These are phyloP conservation scores for Scarus forsteni DNA, from an alignment of 2,797 vertebrate genomes.

Conservation along the genomic window DNA sequence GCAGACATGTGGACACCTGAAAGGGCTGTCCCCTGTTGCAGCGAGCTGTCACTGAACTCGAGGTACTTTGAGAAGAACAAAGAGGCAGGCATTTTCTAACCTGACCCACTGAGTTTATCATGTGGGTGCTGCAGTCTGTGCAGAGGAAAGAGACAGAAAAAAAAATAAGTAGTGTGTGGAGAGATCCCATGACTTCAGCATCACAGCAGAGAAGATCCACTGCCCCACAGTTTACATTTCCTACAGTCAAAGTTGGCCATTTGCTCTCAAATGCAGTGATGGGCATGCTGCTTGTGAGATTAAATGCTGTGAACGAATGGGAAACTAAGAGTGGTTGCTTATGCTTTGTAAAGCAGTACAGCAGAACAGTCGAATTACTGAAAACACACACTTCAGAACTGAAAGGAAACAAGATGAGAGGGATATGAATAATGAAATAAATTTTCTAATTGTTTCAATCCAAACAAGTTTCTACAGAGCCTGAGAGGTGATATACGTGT, in stretches of 20 bases:
- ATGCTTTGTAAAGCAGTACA: too few relatives aligned
- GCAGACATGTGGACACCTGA: constrained; percentile 19
- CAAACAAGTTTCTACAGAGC: too few relatives aligned
- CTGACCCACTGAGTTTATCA: constrained; percentile 39
- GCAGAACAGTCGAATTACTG: too few relatives aligned
- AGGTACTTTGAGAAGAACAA: constrained; percentile 24
- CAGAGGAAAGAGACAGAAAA: background rate
- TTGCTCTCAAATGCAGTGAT: constrained; percentile 68
- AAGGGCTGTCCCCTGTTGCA: constrained; percentile 13
- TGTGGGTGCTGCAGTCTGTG: constrained; percentile 5
- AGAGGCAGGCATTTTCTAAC: constrained; percentile 37
- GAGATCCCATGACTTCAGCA: constrained; percentile 64
- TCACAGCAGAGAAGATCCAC: constrained; percentile 33
- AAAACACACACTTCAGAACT: too few relatives aligned
- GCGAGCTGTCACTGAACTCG: background rate
- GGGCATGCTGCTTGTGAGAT: constrained; percentile 57
- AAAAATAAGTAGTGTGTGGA: constrained; percentile 44
- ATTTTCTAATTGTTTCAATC: too few relatives aligned
- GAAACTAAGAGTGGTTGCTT: constrained; percentile 55
- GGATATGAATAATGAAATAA: too few relatives aligned
- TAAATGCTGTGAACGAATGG: constrained; percentile 54
- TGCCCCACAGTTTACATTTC: constrained; percentile 63
- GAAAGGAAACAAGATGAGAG: too few relatives aligned
- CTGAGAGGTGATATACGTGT: too few relatives aligned
- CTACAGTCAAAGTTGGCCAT: constrained; percentile 65